These are phyloP conservation scores for human DNA, from an alignment of 2,113 vertebrate genomes.

Conservation along the genomic window GRCh38 chr14:42804001-42804500, in stretches of 20 bases:
- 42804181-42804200: conserved; percentile 51
- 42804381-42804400: too few relatives aligned
- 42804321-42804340: too few relatives aligned
- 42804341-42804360: too few relatives aligned
- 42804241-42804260: conserved; percentile 41
- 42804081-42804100: conserved; percentile 15
- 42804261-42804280: conserved; percentile 44
- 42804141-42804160: neutral
- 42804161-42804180: conserved; percentile 18
- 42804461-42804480: too few relatives aligned
- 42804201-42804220: conserved; percentile 33
- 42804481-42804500: too few relatives aligned
- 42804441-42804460: too few relatives aligned
- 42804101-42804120: neutral
- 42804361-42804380: too few relatives aligned
- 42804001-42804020: neutral
- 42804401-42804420: too few relatives aligned
- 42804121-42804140: neutral
- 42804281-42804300: neutral
- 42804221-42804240: conserved; percentile 58
- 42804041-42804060: neutral
- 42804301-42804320: too few relatives aligned
- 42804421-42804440: too few relatives aligned
- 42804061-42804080: conserved; percentile 36
- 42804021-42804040: conserved; percentile 22